A percentile compares a stretch with the other conserved stretches of the same genome.
Evolutionary conservation across 2,113 vertebrate genomes (phyloP).

Genomic region (Colius striatus): DNA sequence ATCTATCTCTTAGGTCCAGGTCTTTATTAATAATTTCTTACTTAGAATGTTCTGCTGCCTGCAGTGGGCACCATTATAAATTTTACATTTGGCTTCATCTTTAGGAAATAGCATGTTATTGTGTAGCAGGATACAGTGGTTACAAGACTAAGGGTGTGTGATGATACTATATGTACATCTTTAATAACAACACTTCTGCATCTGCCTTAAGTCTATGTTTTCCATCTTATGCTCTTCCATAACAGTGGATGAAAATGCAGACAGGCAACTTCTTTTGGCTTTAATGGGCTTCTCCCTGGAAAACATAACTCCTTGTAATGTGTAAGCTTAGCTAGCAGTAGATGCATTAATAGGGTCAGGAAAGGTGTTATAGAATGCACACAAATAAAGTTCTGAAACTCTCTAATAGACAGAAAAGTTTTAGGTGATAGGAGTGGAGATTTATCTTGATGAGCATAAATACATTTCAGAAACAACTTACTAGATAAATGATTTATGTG

Average conservation of each 20-base stretch:
- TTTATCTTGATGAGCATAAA: background rate
- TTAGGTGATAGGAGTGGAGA: background rate
- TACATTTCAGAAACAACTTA: background rate
- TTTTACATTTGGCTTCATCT: conserved; percentile 33
- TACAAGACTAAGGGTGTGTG: background rate
- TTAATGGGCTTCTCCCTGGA: conserved; percentile 17
- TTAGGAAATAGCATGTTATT: conserved; percentile 3
- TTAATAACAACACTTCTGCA: background rate
- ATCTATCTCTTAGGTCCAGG: background rate
- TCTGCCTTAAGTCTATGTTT: background rate
- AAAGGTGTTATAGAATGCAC: background rate
- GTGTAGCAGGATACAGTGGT: conserved; percentile 2
- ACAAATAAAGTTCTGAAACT: background rate
- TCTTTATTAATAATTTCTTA: background rate
- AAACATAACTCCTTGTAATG: background rate
- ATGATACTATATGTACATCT: background rate
- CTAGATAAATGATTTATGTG: background rate
- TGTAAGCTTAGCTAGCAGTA: background rate
- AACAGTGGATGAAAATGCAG: background rate
- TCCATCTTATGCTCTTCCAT: background rate
- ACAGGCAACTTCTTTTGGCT: conserved; percentile 7
- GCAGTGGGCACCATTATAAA: conserved; percentile 31
- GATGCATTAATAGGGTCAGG: background rate
- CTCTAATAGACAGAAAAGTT: background rate
- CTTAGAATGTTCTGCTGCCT: background rate